Percentiles rank a stretch among this genome's conserved stretches.
Conservation (phyloP, 2,888 invertebrate genomes). For the Sepioteuthis lessoniana region DNA sequence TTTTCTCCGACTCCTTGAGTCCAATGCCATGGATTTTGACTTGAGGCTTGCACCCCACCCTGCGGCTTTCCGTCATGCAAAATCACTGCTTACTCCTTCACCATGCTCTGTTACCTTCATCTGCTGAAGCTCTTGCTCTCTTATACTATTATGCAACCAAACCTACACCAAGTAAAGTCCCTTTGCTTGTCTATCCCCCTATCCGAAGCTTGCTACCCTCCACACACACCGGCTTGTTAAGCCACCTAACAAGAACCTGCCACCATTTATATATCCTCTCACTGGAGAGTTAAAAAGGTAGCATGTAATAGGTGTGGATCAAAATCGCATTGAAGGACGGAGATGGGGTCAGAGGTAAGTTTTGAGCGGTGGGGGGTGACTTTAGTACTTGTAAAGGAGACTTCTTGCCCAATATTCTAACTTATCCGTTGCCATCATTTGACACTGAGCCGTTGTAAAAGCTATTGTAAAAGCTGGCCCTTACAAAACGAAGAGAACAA, state of each 20-base stretch:
- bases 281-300: neutral
- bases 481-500: no score
- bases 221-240: neutral
- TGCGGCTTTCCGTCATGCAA: neutral
- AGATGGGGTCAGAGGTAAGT: neutral
- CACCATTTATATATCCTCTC: neutral
- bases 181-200: neutral
- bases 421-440: no score
- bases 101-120: neutral
- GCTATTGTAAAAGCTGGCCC: no score
- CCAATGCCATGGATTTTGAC: neutral
- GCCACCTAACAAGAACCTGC: neutral
- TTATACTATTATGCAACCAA: neutral
- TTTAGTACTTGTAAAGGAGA: no score
- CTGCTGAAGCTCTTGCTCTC: neutral
- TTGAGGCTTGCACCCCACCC: neutral
- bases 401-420: no score
- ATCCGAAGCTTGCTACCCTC: neutral
- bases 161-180: neutral
- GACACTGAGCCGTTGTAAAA: no score
- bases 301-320: neutral
- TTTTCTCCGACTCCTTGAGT: neutral
- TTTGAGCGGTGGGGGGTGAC: no score
- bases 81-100: neutral
- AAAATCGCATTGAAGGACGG: neutral